A percentile compares a stretch with the other conserved stretches of the same genome.
Conservation (phyloP, 2,797 vertebrate genomes). For the Botia kubotai region DNA sequence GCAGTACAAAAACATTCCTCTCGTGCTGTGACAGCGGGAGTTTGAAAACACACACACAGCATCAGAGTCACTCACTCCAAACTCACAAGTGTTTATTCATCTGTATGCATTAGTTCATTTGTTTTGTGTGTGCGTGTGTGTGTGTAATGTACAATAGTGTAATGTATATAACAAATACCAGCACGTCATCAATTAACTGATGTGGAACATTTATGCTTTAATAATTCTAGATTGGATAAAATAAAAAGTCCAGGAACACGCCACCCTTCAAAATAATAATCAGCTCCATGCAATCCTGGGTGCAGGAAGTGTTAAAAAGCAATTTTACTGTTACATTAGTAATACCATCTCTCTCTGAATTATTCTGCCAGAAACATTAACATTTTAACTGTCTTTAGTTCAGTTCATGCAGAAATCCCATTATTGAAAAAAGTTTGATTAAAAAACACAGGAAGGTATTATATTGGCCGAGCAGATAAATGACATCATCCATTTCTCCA, state of each 20-base stretch:
- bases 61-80: background rate
- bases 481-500: slow-evolving; percentile 66
- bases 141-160: too few relatives aligned
- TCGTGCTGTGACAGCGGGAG: background rate
- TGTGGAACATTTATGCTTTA: slow-evolving; percentile 23
- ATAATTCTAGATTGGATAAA: slow-evolving; percentile 3
- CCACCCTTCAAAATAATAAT: slow-evolving; percentile 13
- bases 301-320: slow-evolving; percentile 28
- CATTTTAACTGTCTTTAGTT: slow-evolving; percentile 71
- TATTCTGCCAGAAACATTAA: slow-evolving; percentile 77
- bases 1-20: slow-evolving; percentile 33
- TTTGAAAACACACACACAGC: background rate
- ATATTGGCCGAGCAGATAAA: slow-evolving; percentile 76
- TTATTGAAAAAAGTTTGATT: slow-evolving; percentile 74
- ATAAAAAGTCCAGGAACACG: slow-evolving; percentile 5
- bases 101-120: slow-evolving; percentile 6
- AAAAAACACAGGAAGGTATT: slow-evolving; percentile 67
- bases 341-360: slow-evolving; percentile 65
- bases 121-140: slow-evolving; percentile 1
- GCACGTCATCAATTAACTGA: slow-evolving; percentile 40
- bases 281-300: slow-evolving; percentile 4
- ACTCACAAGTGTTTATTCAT: background rate
- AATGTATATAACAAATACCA: slow-evolving; percentile 18
- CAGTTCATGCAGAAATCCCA: slow-evolving; percentile 71
- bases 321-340: slow-evolving; percentile 46